Percentiles rank a stretch among this genome's conserved stretches.
Evolutionary conservation across 2,113 vertebrate species (phyloP).

Genomic region (Ptychochromis oligacanthus): DNA sequence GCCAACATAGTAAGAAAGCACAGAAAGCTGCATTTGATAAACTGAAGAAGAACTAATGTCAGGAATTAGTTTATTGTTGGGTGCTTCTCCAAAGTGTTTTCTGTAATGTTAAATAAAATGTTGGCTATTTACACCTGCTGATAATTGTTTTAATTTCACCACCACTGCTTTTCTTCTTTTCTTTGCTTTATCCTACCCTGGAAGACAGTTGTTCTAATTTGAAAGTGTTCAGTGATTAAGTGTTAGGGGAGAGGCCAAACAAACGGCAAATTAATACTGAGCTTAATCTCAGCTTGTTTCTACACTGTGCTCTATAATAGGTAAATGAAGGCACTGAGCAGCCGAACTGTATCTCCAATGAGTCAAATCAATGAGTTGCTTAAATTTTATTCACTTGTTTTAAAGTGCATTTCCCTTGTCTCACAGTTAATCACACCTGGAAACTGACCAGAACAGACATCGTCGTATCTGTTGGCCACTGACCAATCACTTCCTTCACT

Average conservation of each 20-base stretch:
- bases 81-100: slow-evolving; percentile 10
- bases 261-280: slow-evolving; percentile 3
- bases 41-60: not conserved
- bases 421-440: slow-evolving; percentile 22
- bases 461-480: slow-evolving; percentile 7
- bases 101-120: slow-evolving; percentile 48
- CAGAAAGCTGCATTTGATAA: slow-evolving; percentile 28
- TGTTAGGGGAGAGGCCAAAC: not conserved
- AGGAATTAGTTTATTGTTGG: slow-evolving; percentile 13
- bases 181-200: not conserved
- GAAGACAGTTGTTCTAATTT: slow-evolving; percentile 4
- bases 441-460: slow-evolving; percentile 17
- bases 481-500: not conserved
- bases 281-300: not conserved
- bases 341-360: not conserved
- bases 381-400: not conserved
- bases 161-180: not conserved
- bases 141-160: slow-evolving; percentile 19
- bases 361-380: not conserved
- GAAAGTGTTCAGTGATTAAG: not conserved
- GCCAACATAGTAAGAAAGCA: slow-evolving; percentile 1
- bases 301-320: not conserved
- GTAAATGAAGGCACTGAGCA: not conserved
- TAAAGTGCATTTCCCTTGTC: slow-evolving; percentile 5
- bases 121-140: slow-evolving; percentile 15